Percentiles rank a stretch among this genome's conserved stretches.
phyloP scores from a whole-genome alignment of 2,888 invertebrate species.

The Monochamus alternatus region DNA sequence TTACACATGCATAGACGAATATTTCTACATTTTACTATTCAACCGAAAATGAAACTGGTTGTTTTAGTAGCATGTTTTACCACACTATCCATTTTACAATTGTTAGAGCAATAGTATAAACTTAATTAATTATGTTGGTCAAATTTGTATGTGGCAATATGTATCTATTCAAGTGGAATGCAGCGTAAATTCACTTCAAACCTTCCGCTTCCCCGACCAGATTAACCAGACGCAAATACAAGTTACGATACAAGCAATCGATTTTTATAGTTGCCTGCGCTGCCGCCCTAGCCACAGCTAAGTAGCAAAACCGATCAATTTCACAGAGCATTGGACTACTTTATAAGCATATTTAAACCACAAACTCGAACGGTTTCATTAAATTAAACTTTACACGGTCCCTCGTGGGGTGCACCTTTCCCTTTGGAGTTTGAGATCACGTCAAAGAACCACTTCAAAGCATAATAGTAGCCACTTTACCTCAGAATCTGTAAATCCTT shows the following conservation, averaged over 20 bases:
- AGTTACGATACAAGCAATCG: slow-evolving; percentile 45
- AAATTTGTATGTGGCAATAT: neutral
- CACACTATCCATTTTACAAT: too few species aligned
- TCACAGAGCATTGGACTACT: slow-evolving; percentile 68
- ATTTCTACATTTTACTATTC: too few species aligned
- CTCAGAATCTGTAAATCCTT: slow-evolving; percentile 48
- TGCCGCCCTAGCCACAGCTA: slow-evolving; percentile 51
- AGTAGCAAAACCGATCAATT: slow-evolving; percentile 69
- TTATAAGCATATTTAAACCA: slow-evolving; percentile 62
- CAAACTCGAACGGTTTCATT: slow-evolving; percentile 59
- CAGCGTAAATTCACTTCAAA: slow-evolving; percentile 23
- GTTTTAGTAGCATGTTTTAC: too few species aligned
- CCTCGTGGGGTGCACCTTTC: slow-evolving; percentile 27
- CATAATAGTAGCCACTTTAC: slow-evolving; percentile 55
- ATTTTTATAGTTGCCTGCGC: slow-evolving; percentile 48
- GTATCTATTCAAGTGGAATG: neutral
- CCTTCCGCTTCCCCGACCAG: slow-evolving; percentile 41
- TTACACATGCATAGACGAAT: too few species aligned
- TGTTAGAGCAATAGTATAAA: too few species aligned
- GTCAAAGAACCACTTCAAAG: slow-evolving; percentile 60
- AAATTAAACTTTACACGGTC: slow-evolving; percentile 55
- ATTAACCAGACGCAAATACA: slow-evolving; percentile 41
- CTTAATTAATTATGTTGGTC: neutral
- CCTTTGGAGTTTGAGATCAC: slow-evolving; percentile 48
- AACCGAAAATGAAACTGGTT: too few species aligned